Evolutionary conservation across 1,140 invertebrate species (phyloP).

Genomic region (Metopolophium dirhodum): DNA sequence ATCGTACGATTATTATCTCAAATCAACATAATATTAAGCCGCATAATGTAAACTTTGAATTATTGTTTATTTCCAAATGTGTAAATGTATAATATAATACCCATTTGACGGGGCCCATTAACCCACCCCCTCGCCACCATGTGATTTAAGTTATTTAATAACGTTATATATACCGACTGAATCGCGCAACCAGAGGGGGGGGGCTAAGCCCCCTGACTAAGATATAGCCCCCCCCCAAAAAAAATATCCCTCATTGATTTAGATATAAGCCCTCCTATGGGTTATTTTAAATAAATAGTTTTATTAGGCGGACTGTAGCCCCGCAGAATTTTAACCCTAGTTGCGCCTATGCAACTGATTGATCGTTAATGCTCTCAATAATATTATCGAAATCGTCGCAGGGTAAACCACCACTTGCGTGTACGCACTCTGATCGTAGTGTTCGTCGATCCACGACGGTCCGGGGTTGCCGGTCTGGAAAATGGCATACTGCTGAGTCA

Average conservation of each 20-base stretch:
- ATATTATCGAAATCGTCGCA: too few relatives aligned
- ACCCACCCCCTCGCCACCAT: background rate
- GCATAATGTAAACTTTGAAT: background rate
- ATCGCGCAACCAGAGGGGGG: too few relatives aligned
- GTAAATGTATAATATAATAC: background rate
- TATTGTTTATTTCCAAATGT: background rate
- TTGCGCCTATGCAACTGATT: background rate
- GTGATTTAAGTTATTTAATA: background rate
- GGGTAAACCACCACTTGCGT: conserved; percentile 16
- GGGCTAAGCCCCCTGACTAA: too few relatives aligned
- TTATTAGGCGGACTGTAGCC: too few relatives aligned
- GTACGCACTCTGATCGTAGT: conserved; percentile 59
- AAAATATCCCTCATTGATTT: too few relatives aligned
- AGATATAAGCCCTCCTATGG: too few relatives aligned
- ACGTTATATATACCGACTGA: background rate
- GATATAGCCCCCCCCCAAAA: too few relatives aligned
- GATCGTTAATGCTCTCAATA: background rate
- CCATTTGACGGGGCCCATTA: background rate
- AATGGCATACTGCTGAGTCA: conserved; percentile 44
- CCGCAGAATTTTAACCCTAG: too few relatives aligned
- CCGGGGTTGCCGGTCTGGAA: conserved; percentile 54
- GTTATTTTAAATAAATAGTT: too few relatives aligned
- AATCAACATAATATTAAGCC: background rate
- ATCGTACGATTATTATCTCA: background rate
- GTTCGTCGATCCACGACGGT: conserved; percentile 58